phyloP scores from a whole-genome alignment of 1,140 invertebrate species.

The Limonius californicus region DNA sequence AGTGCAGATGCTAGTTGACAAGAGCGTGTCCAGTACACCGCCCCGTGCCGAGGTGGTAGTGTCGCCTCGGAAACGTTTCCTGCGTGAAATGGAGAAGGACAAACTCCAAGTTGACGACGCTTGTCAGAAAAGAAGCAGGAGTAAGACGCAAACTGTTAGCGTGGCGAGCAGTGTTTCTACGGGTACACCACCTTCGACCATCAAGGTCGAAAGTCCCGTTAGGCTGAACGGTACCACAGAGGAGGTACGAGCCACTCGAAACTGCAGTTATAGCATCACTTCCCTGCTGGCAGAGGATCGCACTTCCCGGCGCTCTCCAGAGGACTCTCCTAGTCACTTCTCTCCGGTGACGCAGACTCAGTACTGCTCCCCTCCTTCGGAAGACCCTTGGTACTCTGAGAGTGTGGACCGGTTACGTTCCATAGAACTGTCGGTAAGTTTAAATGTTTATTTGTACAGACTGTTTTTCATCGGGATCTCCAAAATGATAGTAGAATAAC shows the following conservation, averaged over 20 bases:
- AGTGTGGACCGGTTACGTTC: constrained; percentile 43
- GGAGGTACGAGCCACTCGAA: constrained; percentile 34
- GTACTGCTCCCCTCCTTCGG: constrained; percentile 32
- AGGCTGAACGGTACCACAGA: constrained; percentile 30
- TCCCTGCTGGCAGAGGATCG: constrained; percentile 60
- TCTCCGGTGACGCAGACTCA: constrained; percentile 30
- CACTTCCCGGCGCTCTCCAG: constrained; percentile 36
- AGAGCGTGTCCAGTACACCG: constrained; percentile 46
- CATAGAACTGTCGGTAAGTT: constrained; percentile 45
- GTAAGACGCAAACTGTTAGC: constrained; percentile 19
- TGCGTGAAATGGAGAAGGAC: constrained; percentile 55
- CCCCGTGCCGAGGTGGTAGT: constrained; percentile 46
- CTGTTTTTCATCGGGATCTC: too few species aligned
- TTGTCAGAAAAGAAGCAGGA: constrained; percentile 26
- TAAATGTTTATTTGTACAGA: too few species aligned
- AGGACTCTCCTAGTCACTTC: constrained; percentile 46
- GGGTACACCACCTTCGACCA: constrained; percentile 42
- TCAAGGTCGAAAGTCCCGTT: constrained; percentile 28
- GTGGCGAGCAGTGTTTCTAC: constrained; percentile 29
- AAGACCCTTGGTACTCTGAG: constrained; percentile 44
- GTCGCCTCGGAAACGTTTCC: constrained; percentile 59
- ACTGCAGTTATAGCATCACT: constrained; percentile 71
- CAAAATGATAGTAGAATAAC: too few species aligned
- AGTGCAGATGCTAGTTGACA: constrained; percentile 51
- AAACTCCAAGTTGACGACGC: constrained; percentile 28